Evolutionary conservation across 2,797 vertebrate genomes (phyloP).

Genomic region (Adrianichthys oophorus): DNA sequence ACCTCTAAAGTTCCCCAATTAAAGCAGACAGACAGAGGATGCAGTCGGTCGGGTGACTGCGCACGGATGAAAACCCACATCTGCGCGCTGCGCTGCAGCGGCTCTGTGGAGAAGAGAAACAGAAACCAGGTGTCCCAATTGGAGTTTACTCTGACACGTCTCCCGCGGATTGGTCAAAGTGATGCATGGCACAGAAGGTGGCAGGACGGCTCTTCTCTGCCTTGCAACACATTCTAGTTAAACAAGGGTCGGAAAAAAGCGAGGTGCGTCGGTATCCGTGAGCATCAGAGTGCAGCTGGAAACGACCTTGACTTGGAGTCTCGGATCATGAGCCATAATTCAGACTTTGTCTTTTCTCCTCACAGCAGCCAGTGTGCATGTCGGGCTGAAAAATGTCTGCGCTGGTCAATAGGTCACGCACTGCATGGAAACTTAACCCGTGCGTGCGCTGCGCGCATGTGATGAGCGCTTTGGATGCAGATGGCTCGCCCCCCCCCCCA

Average conservation of each 20-base stretch:
- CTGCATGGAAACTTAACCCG: slow-evolving; percentile 53
- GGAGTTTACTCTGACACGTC: slow-evolving; percentile 49
- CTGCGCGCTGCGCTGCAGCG: slow-evolving; percentile 13
- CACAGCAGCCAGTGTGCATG: neutral
- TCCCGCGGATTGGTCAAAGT: slow-evolving; percentile 25
- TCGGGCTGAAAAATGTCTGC: slow-evolving; percentile 19
- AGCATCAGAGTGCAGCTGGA: slow-evolving; percentile 29
- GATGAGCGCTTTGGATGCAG: slow-evolving; percentile 43
- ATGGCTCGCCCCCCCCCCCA: slow-evolving; percentile 58
- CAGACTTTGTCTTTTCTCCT: slow-evolving; percentile 3
- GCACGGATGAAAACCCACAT: slow-evolving; percentile 33
- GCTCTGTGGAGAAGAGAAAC: slow-evolving; percentile 26
- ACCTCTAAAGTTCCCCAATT: slow-evolving; percentile 45
- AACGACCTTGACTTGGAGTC: slow-evolving; percentile 64
- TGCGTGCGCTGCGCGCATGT: slow-evolving; percentile 33
- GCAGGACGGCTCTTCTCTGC: slow-evolving; percentile 4
- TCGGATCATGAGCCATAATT: slow-evolving; percentile 58
- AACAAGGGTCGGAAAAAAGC: neutral
- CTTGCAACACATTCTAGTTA: neutral
- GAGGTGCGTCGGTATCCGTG: slow-evolving; percentile 3
- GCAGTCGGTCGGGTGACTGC: slow-evolving; percentile 31
- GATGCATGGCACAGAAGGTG: neutral
- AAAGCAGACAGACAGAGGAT: slow-evolving; percentile 21
- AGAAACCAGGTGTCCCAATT: slow-evolving; percentile 52
- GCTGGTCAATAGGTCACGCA: slow-evolving; percentile 43